Conservation (phyloP, 2,888 invertebrate species). For the Glyphotaelius pellucidus region DNA sequence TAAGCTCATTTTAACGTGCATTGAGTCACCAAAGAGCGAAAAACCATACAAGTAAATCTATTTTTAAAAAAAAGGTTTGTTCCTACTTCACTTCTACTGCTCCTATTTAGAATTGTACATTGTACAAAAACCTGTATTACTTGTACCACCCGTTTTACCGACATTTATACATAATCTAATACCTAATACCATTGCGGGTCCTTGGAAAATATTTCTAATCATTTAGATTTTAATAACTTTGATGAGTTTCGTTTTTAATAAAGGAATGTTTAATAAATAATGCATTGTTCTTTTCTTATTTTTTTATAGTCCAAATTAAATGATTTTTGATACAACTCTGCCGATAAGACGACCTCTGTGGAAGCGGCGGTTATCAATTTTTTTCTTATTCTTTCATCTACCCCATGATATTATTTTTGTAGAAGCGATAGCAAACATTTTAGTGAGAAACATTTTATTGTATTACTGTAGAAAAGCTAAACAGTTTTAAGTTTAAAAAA, state of each 20-base stretch:
- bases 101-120: not conserved
- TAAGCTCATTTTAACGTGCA: not conserved
- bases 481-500: too few relatives aligned
- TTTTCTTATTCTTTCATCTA: not conserved
- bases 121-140: not conserved
- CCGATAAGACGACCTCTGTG: conserved; percentile 9
- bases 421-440: not conserved
- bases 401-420: conserved; percentile 11
- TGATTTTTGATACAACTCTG: conserved; percentile 17
- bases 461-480: too few relatives aligned
- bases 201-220: not conserved
- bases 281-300: conserved; percentile 23
- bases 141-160: not conserved
- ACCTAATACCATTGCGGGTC: not conserved
- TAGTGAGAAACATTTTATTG: not conserved
- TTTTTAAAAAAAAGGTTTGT: too few relatives aligned
- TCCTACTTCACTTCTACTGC: too few relatives aligned
- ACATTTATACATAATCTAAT: not conserved
- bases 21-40: too few relatives aligned
- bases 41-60: too few relatives aligned
- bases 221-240: not conserved
- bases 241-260: conserved; percentile 2
- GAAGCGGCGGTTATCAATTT: not conserved
- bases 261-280: conserved; percentile 31
- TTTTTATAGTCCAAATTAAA: conserved; percentile 15